Base-by-base conservation (phyloP, 1,140 invertebrate genomes). In the Trichonephila clavipes region DNA sequence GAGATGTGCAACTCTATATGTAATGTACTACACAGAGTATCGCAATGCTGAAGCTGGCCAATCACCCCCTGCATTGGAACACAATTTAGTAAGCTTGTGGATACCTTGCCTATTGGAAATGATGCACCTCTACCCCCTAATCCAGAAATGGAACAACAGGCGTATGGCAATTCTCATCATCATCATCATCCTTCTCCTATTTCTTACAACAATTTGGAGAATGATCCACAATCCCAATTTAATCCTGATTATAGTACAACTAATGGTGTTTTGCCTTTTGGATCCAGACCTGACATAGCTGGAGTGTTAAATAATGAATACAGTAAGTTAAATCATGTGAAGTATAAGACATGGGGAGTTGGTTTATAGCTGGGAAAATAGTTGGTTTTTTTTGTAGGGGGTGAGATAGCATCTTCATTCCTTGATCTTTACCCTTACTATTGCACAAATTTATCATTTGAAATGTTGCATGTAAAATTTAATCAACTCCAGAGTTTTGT, bases 1-100 rank as follows among this genome's bases (percentile, higher is more conserved):
- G 97, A 97, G 95, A 97, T 97, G 97, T 97, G 97, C 95, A 97
- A 97, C 95, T n/a, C 96, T 97, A 87, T 97, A 97, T 95, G 95
- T 97, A 21, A 97, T 97, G 97, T 97, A 97, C 95, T 97, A 97
- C 95, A 96, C 96, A 14, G 92, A 93, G n/a, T 88, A 93, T 28
- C 44, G 86, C 24, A 94, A 93, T 40, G 88, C 72, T 16, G 34
- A 40, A 8, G 51, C 66, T 64, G 93, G 94, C 7, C 83, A 87
- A 24, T 90, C 91, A 40, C 90, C 77, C 18, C 83, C 86, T n/a
- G n/a, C 51, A 51, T 90, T 14, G 94, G 93, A 51, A n/a, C 88
- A n/a, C 81, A 94, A 51, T 86, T 93, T 24, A n/a, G 19, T 1
- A 44, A 92, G 24, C 19, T 91, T 14, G 40, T 88, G 8, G 44